Conservation (phyloP, 37 sponge, comb jelly and placozoan species). For the Beroe ovata region DNA sequence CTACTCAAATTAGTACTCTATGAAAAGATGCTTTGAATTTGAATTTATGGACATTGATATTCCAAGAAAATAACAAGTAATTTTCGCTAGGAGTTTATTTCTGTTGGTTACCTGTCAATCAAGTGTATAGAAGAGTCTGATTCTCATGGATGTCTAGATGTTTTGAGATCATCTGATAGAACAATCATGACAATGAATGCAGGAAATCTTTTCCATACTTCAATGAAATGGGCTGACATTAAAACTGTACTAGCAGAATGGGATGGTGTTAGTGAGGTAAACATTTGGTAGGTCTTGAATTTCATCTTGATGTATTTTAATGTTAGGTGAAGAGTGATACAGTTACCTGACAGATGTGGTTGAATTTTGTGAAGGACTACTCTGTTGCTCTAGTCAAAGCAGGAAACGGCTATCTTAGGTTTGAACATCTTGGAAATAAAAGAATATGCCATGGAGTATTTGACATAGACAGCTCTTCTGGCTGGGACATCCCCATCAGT, state of each 20-base stretch:
- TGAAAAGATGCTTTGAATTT: neutral
- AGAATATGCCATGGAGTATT: neutral
- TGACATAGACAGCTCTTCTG: neutral
- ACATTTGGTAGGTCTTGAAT: too few relatives aligned
- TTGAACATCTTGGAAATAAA: neutral
- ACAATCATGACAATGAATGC: neutral
- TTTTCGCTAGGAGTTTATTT: neutral
- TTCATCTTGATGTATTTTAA: neutral
- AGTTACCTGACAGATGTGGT: neutral
- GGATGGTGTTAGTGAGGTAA: neutral
- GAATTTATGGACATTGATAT: neutral
- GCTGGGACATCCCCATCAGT: conserved; percentile 18
- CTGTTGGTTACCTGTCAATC: neutral
- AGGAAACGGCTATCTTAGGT: neutral
- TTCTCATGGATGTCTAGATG: neutral
- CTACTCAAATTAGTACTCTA: neutral
- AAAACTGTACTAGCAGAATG: conserved; percentile 9
- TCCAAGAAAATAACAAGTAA: neutral
- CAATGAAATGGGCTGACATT: neutral
- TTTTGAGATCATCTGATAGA: neutral
- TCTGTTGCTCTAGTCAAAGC: conserved; percentile 33
- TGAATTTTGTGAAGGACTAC: neutral
- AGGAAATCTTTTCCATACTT: neutral
- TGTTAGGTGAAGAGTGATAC: too few relatives aligned
- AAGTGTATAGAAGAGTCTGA: neutral